phyloP scores from a whole-genome alignment of 2,113 vertebrate species.

The Emydura subglobosa region DNA sequence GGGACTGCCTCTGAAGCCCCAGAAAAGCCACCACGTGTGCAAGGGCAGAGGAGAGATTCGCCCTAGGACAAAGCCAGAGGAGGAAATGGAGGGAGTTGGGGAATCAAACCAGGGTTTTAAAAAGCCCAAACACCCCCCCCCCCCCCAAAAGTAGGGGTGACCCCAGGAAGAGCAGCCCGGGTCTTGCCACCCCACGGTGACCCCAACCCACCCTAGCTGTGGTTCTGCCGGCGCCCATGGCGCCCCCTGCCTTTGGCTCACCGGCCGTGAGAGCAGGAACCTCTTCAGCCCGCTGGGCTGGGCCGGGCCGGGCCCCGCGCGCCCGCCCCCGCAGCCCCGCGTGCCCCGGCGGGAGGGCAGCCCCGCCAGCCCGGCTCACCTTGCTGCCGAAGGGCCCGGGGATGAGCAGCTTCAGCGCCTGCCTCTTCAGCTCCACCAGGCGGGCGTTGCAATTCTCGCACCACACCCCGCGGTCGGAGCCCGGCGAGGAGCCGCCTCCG shows the following conservation, averaged over 20 bases:
- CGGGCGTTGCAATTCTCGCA: constrained; percentile 95
- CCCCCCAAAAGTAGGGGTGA: not conserved
- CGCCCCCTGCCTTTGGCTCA: too few relatives aligned
- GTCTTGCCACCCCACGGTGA: too few relatives aligned
- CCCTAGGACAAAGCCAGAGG: accelerated
- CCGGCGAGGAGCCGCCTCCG: constrained; percentile 94
- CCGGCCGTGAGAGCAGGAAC: too few relatives aligned
- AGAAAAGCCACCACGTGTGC: not conserved
- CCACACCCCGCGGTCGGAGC: constrained; percentile 94
- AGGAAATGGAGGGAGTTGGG: accelerated
- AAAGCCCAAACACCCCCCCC: not conserved
- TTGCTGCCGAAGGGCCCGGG: constrained; percentile 92
- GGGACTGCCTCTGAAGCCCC: not conserved
- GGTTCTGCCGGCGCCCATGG: too few relatives aligned
- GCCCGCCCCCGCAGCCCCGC: not conserved
- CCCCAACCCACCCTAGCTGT: too few relatives aligned
- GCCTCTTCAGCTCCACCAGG: constrained; percentile 95
- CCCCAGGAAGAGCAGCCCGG: too few relatives aligned
- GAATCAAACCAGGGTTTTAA: not conserved
- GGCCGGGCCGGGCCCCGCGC: too few relatives aligned
- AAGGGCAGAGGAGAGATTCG: not conserved
- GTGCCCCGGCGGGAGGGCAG: not conserved
- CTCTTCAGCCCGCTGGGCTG: too few relatives aligned
- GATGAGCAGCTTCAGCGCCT: constrained; percentile 92
- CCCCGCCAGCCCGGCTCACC: constrained; percentile 76